A percentile compares a stretch with the other conserved stretches of the same genome.
Conservation (phyloP, 2,113 vertebrate genomes). For the Actenoides hombroni region DNA sequence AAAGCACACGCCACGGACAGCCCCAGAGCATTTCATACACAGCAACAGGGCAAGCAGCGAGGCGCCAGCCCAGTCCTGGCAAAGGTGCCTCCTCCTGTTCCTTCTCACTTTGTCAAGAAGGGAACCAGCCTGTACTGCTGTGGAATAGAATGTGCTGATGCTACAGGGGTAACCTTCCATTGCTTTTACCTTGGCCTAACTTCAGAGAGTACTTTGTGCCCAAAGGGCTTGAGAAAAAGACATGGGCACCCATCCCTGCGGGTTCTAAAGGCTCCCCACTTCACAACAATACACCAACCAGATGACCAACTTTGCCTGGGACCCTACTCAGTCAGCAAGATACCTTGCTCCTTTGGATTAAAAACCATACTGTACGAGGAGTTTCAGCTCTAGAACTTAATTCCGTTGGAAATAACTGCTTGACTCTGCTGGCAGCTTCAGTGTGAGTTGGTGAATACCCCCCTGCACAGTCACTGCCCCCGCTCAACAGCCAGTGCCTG, state of each 20-base stretch:
- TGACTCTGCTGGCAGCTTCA: not conserved
- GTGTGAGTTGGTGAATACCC: not conserved
- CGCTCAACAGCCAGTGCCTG: not conserved
- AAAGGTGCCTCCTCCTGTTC: not conserved
- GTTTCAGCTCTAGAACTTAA: not conserved
- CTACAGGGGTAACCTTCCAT: not conserved
- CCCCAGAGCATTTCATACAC: not conserved
- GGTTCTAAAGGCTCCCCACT: not conserved
- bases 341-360: not conserved
- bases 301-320: not conserved
- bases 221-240: not conserved
- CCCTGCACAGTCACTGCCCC: not conserved
- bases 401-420: not conserved
- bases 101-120: not conserved
- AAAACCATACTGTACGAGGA: not conserved
- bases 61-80: not conserved
- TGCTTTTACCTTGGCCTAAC: not conserved
- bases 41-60: not conserved
- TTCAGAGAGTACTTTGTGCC: not conserved
- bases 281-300: not conserved
- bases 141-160: not conserved
- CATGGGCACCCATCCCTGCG: not conserved
- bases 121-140: not conserved
- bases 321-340: not conserved
- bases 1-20: not conserved